A percentile compares a stretch with the other conserved stretches of the same genome.
Evolutionary conservation across 2,797 vertebrate genomes (phyloP).

Genomic region (Alfaro cultratus): DNA sequence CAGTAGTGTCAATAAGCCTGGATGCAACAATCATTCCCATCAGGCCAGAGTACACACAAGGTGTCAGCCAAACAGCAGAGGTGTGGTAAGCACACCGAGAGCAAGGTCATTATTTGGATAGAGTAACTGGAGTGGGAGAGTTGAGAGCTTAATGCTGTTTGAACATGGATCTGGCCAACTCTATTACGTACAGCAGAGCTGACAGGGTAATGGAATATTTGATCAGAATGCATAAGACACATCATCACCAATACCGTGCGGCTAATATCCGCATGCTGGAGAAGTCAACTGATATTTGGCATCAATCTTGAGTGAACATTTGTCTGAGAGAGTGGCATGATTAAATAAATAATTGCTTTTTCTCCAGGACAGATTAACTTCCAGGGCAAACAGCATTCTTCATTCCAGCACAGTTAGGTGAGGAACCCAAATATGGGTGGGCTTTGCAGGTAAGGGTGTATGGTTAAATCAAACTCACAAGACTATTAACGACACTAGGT

Average conservation of each 20-base stretch:
- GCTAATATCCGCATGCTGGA: slow-evolving; percentile 41
- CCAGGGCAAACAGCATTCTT: neutral
- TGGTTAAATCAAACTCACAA: neutral
- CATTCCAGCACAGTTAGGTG: slow-evolving; percentile 24
- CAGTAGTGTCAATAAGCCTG: slow-evolving; percentile 9
- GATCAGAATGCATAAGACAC: slow-evolving; percentile 49
- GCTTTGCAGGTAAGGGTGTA: neutral
- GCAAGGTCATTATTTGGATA: slow-evolving; percentile 69
- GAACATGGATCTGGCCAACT: slow-evolving; percentile 66
- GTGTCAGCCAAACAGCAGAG: slow-evolving; percentile 30
- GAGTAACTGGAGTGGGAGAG: slow-evolving; percentile 57
- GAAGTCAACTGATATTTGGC: slow-evolving; percentile 22
- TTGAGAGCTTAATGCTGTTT: slow-evolving; percentile 66
- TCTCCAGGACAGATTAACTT: slow-evolving; percentile 13
- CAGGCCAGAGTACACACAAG: slow-evolving; percentile 30
- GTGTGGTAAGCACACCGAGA: slow-evolving; percentile 45
- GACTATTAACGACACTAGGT: neutral
- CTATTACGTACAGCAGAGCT: slow-evolving; percentile 55
- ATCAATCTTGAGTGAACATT: slow-evolving; percentile 1
- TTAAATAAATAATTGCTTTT: neutral
- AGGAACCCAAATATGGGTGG: neutral
- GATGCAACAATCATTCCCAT: slow-evolving; percentile 46
- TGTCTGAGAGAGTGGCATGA: neutral
- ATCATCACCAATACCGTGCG: slow-evolving; percentile 44
- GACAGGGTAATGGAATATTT: slow-evolving; percentile 71